These are phyloP conservation scores for Paedocypris sp. DNA, from an alignment of 2,113 vertebrate genomes.

Conservation along the genomic window DNA sequence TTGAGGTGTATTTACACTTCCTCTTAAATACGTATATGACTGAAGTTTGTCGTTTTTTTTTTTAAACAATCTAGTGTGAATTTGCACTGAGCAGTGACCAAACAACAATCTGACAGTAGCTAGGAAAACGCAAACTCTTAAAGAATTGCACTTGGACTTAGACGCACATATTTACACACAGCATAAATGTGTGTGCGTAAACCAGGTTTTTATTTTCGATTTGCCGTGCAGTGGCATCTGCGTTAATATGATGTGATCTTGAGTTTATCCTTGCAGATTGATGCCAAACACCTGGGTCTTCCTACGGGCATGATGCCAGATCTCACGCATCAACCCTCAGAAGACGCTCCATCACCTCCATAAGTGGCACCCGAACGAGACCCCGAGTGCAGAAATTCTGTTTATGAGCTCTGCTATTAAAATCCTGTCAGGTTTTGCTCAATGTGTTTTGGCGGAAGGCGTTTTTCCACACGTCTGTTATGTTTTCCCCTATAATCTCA, in stretches of 20 bases:
- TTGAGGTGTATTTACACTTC: too few relatives aligned
- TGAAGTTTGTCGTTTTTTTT: too few relatives aligned
- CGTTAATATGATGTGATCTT: conserved; percentile 11
- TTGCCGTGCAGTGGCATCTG: background rate
- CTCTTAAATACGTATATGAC: too few relatives aligned
- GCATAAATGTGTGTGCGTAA: too few relatives aligned
- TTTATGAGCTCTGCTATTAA: conserved; percentile 27
- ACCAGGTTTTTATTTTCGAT: background rate
- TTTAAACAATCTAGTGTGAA: too few relatives aligned
- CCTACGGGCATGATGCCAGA: conserved; percentile 12
- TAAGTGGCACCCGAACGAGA: conserved; percentile 27
- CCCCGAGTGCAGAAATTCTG: background rate
- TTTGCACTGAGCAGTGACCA: too few relatives aligned
- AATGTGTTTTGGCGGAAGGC: too few relatives aligned
- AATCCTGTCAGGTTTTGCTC: conserved; percentile 31
- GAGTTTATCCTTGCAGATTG: conserved; percentile 1
- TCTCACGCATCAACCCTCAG: conserved; percentile 4
- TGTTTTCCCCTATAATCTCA: background rate
- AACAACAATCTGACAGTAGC: too few relatives aligned
- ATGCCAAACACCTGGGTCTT: conserved; percentile 17
- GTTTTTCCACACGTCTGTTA: conserved; percentile 8
- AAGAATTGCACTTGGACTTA: too few relatives aligned
- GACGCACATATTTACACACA: too few relatives aligned
- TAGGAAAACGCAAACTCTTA: too few relatives aligned
- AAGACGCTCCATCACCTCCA: conserved; percentile 7